Conservation (phyloP, 1,140 invertebrate genomes). For the Drosophila setifemur region DNA sequence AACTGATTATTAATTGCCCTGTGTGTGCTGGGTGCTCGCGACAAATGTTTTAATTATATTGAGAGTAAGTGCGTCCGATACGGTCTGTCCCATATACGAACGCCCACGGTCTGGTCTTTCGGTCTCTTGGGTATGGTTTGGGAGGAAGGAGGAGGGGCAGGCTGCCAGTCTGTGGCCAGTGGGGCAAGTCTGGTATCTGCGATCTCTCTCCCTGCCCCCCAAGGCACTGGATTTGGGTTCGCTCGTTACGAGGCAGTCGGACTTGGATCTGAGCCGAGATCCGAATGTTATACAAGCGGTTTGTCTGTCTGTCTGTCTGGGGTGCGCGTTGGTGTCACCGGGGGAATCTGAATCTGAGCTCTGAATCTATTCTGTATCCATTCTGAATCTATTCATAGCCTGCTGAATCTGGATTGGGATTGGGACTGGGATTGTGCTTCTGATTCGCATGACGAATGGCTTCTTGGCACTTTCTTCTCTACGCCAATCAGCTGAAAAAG, state of each 20-base stretch:
- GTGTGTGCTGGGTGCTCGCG: slow-evolving; percentile 36
- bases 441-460: slow-evolving; percentile 60
- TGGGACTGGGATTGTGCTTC: slow-evolving; percentile 39
- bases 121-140: slow-evolving; percentile 25
- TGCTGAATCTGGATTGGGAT: no score
- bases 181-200: slow-evolving; percentile 53
- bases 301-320: slow-evolving; percentile 24
- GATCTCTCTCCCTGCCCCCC: slow-evolving; percentile 8
- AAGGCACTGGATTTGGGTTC: neutral
- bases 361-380: neutral
- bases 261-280: slow-evolving; percentile 4
- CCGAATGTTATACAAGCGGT: slow-evolving; percentile 38
- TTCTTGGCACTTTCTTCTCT: slow-evolving; percentile 34
- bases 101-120: no score
- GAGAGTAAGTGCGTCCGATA: slow-evolving; percentile 35
- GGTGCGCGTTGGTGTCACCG: slow-evolving; percentile 36
- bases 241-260: slow-evolving; percentile 10
- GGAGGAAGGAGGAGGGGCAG: slow-evolving; percentile 63
- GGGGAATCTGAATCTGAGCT: slow-evolving; percentile 1
- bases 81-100: slow-evolving; percentile 30
- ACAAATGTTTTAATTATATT: slow-evolving; percentile 73
- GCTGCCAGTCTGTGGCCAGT: no score
- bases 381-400: slow-evolving; percentile 51
- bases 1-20: slow-evolving; percentile 54
- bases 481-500: slow-evolving; percentile 36